Conservation (phyloP, 1,140 invertebrate species). For the Arion vulgaris region DNA sequence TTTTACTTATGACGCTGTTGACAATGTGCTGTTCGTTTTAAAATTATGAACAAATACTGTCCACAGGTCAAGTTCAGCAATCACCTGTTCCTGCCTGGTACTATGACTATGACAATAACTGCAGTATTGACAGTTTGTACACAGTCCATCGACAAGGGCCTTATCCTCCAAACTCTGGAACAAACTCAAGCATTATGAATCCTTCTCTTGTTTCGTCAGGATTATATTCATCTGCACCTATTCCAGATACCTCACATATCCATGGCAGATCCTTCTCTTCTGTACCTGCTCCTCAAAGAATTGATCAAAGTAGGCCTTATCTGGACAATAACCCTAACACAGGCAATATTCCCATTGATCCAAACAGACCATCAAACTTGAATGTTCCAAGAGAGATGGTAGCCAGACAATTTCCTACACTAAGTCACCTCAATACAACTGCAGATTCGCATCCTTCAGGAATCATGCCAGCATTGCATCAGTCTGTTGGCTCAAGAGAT, state of each 20-base stretch:
- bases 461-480: not conserved
- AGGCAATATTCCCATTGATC: not conserved
- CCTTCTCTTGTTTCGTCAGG: not conserved
- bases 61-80: slow-evolving; percentile 6
- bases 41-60: not conserved
- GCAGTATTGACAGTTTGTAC: not conserved
- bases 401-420: not conserved
- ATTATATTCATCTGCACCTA: not conserved
- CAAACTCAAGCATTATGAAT: not conserved
- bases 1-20: too few species aligned
- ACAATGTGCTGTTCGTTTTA: too few species aligned
- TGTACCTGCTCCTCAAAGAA: not conserved
- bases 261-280: not conserved
- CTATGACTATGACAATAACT: slow-evolving; percentile 11
- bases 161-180: not conserved
- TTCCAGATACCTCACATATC: not conserved
- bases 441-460: not conserved
- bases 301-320: not conserved
- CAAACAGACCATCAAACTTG: not conserved
- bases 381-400: not conserved
- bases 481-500: not conserved
- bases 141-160: not conserved
- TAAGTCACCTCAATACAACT: not conserved
- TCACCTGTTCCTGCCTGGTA: not conserved
- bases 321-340: not conserved